phyloP scores from a whole-genome alignment of 1,140 invertebrate genomes.

The Apis florea region DNA sequence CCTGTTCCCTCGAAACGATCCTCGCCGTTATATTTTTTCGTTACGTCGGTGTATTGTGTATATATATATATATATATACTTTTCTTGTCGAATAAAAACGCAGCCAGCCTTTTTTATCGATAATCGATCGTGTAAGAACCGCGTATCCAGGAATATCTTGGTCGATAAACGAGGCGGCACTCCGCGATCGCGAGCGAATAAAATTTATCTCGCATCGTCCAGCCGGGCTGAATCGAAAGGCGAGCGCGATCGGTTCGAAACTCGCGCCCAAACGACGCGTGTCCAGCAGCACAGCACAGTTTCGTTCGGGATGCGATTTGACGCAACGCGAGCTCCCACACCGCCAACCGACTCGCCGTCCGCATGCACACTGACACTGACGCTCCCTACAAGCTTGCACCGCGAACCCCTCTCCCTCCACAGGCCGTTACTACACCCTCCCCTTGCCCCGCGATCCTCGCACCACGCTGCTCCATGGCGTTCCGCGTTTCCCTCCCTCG shows the following conservation, averaged over 20 bases:
- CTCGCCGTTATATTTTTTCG: not conserved
- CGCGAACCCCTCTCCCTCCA: not conserved
- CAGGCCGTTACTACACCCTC: not conserved
- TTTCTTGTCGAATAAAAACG: not conserved
- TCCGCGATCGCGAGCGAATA: not conserved
- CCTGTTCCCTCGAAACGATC: constrained; percentile 6
- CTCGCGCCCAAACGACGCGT: not conserved
- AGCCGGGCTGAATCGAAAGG: too few relatives aligned
- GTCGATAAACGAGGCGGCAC: not conserved
- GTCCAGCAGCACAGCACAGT: not conserved
- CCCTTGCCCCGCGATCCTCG: not conserved
- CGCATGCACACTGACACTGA: constrained; percentile 70
- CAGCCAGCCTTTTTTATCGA: not conserved
- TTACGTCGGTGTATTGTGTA: too few relatives aligned
- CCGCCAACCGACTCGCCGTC: constrained; percentile 56
- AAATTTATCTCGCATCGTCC: not conserved
- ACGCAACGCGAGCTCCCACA: constrained; percentile 21
- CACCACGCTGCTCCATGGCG: not conserved
- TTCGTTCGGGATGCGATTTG: not conserved
- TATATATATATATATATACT: too few relatives aligned
- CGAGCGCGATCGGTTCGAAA: not conserved
- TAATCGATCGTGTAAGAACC: not conserved
- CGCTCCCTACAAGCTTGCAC: constrained; percentile 56
- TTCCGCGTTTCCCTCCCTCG: not conserved
- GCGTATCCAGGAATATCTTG: not conserved